These are phyloP conservation scores for Acanthochromis polyacanthus DNA, from an alignment of 2,113 vertebrate species.

Conservation along the genomic window DNA sequence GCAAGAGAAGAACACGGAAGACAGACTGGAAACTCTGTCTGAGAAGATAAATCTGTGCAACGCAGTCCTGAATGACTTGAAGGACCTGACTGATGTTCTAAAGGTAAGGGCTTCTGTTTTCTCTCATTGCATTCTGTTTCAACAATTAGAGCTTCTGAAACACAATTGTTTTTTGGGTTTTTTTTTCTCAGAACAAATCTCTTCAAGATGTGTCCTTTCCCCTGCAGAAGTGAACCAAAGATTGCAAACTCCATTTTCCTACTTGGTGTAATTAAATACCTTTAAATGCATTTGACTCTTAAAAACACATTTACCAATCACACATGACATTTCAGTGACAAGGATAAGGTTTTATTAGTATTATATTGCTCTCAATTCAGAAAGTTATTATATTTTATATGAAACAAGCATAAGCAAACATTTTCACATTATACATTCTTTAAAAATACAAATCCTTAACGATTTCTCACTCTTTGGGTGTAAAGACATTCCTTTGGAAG, in stretches of 20 bases:
- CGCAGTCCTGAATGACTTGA: constrained; percentile 69
- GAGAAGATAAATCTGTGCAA: constrained; percentile 62
- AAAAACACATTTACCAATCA: not conserved
- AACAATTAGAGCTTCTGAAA: fast-evolving
- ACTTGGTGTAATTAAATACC: constrained; percentile 29
- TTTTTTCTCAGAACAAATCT: constrained; percentile 61
- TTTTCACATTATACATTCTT: constrained; percentile 96
- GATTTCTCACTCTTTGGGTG: constrained; percentile 89
- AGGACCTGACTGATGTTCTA: constrained; percentile 50
- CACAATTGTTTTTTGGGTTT: not conserved
- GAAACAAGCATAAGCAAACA: constrained; percentile 96
- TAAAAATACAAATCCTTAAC: constrained; percentile 94
- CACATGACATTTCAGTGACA: constrained; percentile 78
- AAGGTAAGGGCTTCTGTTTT: constrained; percentile 50
- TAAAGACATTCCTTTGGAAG: constrained; percentile 94
- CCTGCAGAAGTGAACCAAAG: constrained; percentile 33
- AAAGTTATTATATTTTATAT: constrained; percentile 95
- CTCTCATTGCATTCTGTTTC: not conserved
- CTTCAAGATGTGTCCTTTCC: constrained; percentile 53
- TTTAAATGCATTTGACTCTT: not conserved
- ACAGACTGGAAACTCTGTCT: constrained; percentile 35
- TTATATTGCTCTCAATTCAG: constrained; percentile 98
- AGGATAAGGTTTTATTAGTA: constrained; percentile 93
- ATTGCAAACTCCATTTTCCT: not conserved
- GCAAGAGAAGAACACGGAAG: constrained; percentile 33